Percentiles rank a stretch among this genome's conserved stretches.
Conservation (phyloP, 2,888 invertebrate genomes). For the Sicus ferrugineus region DNA sequence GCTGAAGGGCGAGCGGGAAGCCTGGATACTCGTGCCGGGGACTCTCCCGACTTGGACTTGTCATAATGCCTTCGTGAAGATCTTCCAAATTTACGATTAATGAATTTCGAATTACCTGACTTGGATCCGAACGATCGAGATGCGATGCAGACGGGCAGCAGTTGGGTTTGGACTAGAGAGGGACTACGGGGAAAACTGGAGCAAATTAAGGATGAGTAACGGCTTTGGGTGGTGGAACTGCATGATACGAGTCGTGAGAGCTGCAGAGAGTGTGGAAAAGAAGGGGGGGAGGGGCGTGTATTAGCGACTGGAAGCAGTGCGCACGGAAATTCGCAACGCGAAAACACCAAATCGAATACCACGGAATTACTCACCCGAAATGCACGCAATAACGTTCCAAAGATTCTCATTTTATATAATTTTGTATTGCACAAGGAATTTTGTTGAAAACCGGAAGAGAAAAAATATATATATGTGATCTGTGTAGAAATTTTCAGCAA, state of each 20-base stretch:
- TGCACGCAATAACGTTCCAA: conserved; percentile 46
- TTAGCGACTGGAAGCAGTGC: not conserved
- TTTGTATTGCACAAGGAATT: conserved; percentile 41
- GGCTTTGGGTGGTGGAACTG: conserved; percentile 32
- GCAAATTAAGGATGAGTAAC: conserved; percentile 31
- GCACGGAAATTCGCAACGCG: too few relatives aligned
- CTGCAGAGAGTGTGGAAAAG: too few relatives aligned
- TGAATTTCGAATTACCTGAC: conserved; percentile 39
- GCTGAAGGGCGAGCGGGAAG: conserved; percentile 6
- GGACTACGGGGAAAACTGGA: conserved; percentile 18
- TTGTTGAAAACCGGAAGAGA: conserved; percentile 40
- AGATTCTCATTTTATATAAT: conserved; percentile 45
- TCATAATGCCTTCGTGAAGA: conserved; percentile 26
- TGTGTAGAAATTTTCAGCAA: conserved; percentile 34
- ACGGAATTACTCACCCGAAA: conserved; percentile 44
- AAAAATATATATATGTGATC: conserved; percentile 34
- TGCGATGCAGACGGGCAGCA: conserved; percentile 3
- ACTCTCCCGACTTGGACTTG: conserved; percentile 27
- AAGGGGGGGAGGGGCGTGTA: too few relatives aligned
- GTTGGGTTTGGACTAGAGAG: not conserved
- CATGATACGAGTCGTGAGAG: conserved; percentile 41
- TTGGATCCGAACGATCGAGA: conserved; percentile 37
- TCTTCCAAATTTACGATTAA: conserved; percentile 32
- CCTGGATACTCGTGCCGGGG: conserved; percentile 20
- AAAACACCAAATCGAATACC: not conserved